Conservation (phyloP, 2,888 invertebrate species). For the Hypselothyrea guttata region DNA sequence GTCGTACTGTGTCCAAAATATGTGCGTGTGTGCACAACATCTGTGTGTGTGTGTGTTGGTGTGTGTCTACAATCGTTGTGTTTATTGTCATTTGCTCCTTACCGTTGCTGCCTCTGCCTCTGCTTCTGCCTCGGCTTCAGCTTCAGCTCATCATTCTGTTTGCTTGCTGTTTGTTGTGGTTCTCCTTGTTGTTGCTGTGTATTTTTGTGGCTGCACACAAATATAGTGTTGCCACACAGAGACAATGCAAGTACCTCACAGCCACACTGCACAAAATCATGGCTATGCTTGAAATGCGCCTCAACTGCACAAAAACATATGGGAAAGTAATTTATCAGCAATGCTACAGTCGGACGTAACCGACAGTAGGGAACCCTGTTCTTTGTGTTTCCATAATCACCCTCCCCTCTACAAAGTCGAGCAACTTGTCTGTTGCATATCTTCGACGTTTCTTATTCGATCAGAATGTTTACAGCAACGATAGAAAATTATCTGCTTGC, state of each 20-base stretch:
- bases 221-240: slow-evolving; percentile 62
- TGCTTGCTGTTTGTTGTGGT: slow-evolving; percentile 1
- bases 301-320: too few relatives aligned
- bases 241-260: slow-evolving; percentile 14
- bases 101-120: slow-evolving; percentile 6
- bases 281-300: too few relatives aligned
- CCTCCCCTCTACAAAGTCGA: too few relatives aligned
- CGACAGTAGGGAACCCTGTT: too few relatives aligned
- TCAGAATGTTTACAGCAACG: too few relatives aligned
- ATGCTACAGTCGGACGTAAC: too few relatives aligned
- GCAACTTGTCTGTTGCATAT: too few relatives aligned
- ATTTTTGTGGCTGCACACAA: slow-evolving; percentile 72
- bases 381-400: too few relatives aligned
- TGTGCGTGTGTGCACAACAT: not conserved
- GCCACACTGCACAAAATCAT: slow-evolving; percentile 12
- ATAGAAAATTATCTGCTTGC: too few relatives aligned
- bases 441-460: too few relatives aligned
- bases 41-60: slow-evolving; percentile 14
- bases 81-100: slow-evolving; percentile 50
- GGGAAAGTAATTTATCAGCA: too few relatives aligned
- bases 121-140: slow-evolving; percentile 14
- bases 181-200: slow-evolving; percentile 45
- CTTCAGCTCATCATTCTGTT: slow-evolving; percentile 30
- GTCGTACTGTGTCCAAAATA: slow-evolving; percentile 41
- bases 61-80: slow-evolving; percentile 43